A percentile compares a stretch with the other conserved stretches of the same genome.
phyloP scores from a whole-genome alignment of 2,113 vertebrate species.

The Percopsis transmontana region DNA sequence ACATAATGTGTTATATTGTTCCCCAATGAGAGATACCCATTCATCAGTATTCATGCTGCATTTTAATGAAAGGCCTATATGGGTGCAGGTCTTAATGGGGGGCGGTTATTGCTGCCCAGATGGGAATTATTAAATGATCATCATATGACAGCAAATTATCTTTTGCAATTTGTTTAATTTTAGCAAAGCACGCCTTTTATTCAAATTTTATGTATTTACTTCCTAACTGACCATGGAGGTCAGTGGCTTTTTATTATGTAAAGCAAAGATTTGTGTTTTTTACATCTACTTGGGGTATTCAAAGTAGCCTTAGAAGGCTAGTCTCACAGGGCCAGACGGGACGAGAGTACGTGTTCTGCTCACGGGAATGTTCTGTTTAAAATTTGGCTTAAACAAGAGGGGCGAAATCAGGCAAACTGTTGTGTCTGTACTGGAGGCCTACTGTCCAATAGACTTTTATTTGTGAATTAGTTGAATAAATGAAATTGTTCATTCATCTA shows the following conservation, averaged over 20 bases:
- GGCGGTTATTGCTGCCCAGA: constrained; percentile 22
- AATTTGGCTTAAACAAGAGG: too few relatives aligned
- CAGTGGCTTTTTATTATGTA: neutral
- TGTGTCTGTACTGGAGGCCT: too few relatives aligned
- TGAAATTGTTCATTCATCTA: neutral
- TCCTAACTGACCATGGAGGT: constrained; percentile 5
- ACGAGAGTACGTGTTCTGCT: too few relatives aligned
- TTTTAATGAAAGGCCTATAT: constrained; percentile 36
- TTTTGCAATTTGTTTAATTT: constrained; percentile 3
- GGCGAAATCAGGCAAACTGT: too few relatives aligned
- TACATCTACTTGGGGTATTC: neutral
- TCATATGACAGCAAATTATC: constrained; percentile 28
- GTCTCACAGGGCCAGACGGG: too few relatives aligned
- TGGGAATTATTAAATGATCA: constrained; percentile 37
- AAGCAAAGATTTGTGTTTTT: neutral
- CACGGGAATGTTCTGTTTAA: too few relatives aligned
- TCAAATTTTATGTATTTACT: constrained; percentile 6
- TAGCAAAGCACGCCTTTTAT: neutral
- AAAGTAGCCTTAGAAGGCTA: neutral
- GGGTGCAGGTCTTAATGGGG: constrained; percentile 32
- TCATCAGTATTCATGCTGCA: constrained; percentile 49
- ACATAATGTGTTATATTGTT: constrained; percentile 53
- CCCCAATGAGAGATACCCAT: constrained; percentile 40
- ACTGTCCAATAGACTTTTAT: too few relatives aligned
- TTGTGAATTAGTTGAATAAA: neutral